A percentile compares a stretch with the other conserved stretches of the same genome.
These are phyloP conservation scores for Periparus ater DNA, from an alignment of 2,797 vertebrate genomes.

Conservation along the genomic window DNA sequence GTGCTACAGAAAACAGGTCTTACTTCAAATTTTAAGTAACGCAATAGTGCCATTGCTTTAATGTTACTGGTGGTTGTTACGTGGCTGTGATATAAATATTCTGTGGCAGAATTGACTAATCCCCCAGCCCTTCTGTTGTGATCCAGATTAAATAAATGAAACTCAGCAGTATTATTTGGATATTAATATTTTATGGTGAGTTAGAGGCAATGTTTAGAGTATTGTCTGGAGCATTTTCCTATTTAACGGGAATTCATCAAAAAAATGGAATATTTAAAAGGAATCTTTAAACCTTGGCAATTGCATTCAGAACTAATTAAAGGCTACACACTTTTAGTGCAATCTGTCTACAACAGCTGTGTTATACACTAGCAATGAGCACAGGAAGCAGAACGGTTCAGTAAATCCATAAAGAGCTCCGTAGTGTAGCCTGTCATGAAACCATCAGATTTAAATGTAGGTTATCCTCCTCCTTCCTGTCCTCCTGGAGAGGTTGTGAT, in stretches of 20 bases:
- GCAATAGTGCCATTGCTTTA: constrained; percentile 14
- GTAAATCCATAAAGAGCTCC: constrained; percentile 50
- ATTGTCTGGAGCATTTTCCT: constrained; percentile 10
- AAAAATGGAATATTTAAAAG: constrained; percentile 37
- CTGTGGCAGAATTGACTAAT: constrained; percentile 52
- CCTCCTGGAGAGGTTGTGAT: constrained; percentile 10
- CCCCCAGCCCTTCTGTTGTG: constrained; percentile 54
- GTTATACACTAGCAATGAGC: constrained; percentile 6
- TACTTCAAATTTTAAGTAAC: neutral
- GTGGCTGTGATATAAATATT: constrained; percentile 41
- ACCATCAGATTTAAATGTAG: constrained; percentile 63
- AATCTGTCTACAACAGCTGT: constrained; percentile 59
- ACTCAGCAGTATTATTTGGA: constrained; percentile 21
- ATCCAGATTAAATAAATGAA: constrained; percentile 60
- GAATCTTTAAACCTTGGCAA: constrained; percentile 31
- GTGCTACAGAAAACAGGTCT: neutral
- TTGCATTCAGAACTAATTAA: constrained; percentile 61
- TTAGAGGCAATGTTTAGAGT: neutral
- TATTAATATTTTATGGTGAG: constrained; percentile 17
- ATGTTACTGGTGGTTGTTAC: neutral
- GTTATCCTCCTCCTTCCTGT: constrained; percentile 64
- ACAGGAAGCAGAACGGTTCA: constrained; percentile 7
- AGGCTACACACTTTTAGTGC: constrained; percentile 46
- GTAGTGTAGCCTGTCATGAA: constrained; percentile 49
- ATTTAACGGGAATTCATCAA: neutral